Conservation (phyloP, 2,888 invertebrate genomes). For the Myopa testacea region DNA sequence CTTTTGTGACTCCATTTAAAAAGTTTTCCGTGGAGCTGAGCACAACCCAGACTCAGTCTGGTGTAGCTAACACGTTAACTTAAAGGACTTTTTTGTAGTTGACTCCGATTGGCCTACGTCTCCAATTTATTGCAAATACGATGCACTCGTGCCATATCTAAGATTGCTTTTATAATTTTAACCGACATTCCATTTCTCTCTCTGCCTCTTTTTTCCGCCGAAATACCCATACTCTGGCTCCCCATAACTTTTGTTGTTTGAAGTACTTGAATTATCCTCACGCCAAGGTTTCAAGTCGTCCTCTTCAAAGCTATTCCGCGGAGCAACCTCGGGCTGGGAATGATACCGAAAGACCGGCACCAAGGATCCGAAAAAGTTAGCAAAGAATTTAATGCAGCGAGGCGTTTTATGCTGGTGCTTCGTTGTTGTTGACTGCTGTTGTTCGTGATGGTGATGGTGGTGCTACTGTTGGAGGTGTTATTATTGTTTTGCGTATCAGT, state of each 20-base stretch:
- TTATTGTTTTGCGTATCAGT: constrained; percentile 15
- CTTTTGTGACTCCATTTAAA: constrained; percentile 21
- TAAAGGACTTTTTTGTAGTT: not conserved
- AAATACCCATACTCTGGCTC: not conserved
- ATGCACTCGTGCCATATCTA: not conserved
- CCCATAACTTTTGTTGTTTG: too few relatives aligned
- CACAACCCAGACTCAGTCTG: too few relatives aligned
- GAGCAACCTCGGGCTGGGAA: constrained; percentile 15
- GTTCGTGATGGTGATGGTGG: not conserved
- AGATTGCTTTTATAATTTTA: constrained; percentile 25
- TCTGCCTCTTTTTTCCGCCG: not conserved
- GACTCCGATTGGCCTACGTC: constrained; percentile 1
- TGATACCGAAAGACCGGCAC: not conserved
- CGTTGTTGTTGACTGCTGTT: constrained; percentile 1
- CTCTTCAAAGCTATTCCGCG: not conserved
- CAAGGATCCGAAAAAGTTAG: constrained; percentile 17
- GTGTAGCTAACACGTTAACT: not conserved
- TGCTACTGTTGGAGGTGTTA: constrained; percentile 1
- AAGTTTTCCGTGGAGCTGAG: constrained; percentile 1
- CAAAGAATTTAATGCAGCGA: constrained; percentile 29
- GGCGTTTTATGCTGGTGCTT: constrained; percentile 32
- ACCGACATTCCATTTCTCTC: constrained; percentile 1
- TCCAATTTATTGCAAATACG: constrained; percentile 28
- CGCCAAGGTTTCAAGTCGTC: not conserved
- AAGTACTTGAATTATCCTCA: too few relatives aligned